A percentile compares a stretch with the other conserved stretches of the same genome.
Evolutionary conservation across 1,140 invertebrate species (phyloP).

Genomic region (Whitmania pigra): DNA sequence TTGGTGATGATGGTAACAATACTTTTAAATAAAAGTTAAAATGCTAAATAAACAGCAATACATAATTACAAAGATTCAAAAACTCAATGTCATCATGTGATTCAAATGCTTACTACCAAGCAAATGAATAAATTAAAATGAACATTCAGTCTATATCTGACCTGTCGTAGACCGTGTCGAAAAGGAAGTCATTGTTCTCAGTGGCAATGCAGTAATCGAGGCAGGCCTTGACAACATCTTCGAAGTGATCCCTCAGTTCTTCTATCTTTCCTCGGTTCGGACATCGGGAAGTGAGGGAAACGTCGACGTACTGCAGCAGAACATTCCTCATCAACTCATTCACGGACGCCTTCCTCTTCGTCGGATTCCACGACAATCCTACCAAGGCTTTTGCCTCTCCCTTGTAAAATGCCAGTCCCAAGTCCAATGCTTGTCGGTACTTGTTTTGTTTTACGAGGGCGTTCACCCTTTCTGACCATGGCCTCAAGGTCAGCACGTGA

Average conservation of each 20-base stretch:
- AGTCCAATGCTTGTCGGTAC: slow-evolving; percentile 52
- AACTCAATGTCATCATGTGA: too few relatives aligned
- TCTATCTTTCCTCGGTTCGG: slow-evolving; percentile 39
- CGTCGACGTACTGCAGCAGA: slow-evolving; percentile 45
- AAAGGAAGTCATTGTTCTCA: slow-evolving; percentile 41
- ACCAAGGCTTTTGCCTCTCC: slow-evolving; percentile 54
- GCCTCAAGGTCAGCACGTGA: slow-evolving; percentile 63
- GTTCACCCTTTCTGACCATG: slow-evolving; percentile 60
- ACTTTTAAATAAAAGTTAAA: too few relatives aligned
- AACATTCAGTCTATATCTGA: neutral
- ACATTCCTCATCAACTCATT: slow-evolving; percentile 51
- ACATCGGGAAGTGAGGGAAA: slow-evolving; percentile 32
- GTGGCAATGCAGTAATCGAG: slow-evolving; percentile 31
- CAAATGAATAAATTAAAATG: too few relatives aligned
- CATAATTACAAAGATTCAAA: too few relatives aligned
- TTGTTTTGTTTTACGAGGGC: slow-evolving; percentile 46
- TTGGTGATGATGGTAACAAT: too few relatives aligned
- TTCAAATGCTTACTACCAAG: too few relatives aligned
- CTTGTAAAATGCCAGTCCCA: slow-evolving; percentile 57
- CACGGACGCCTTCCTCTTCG: slow-evolving; percentile 50
- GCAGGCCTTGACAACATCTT: slow-evolving; percentile 27
- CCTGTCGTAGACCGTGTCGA: slow-evolving; percentile 45
- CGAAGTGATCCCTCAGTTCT: slow-evolving; percentile 39
- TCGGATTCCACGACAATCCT: slow-evolving; percentile 43
- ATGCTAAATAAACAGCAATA: too few relatives aligned